Evolutionary conservation across 1,140 invertebrate species (phyloP), one percentile per base, ranked within the genome.

Genomic region (Drosophila lowei): DNA sequence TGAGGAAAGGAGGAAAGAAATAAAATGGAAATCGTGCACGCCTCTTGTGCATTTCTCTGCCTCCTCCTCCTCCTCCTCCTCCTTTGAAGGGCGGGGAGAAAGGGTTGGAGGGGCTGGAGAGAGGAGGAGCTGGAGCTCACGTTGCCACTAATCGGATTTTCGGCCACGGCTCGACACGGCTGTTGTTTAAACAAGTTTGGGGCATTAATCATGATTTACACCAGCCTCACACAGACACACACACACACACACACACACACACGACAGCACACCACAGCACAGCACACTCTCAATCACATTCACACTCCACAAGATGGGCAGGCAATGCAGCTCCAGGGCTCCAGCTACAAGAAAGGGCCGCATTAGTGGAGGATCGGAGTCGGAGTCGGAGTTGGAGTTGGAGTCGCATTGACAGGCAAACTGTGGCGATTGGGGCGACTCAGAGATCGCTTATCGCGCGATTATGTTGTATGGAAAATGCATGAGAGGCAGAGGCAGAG

Each of bases 171-270:
- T 85, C 77, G 81, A 80, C 77, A 80, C 67, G 81, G 72, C 50
- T 53, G 80, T 77, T 85, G 77, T 85, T 86, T 85, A 88, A 85
- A 85, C 81, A 85, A 86, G 81, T 85, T 85, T 85, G 64, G 65
- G 72, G 81, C 81, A 85, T 85, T 85, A 86, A 85, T 88, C 81
- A 85, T 86, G 81, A 80, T 85, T 86, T 88, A 85, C 83, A 74
- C 73, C 72, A 72, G 46, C 63, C 53, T 59, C 64, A 38, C 34
- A 38, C 0, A 38, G 0, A 38, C 34, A 52, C 61, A 62, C 42
- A 11, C 16, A 44, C 18, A 23, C 38, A 59, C 61, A 59, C 23
- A 58, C 28, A 46, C 38, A 52, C 30, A 54, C 58, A 71, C 58
- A 50, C 42, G 16, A 16, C 61, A 46, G 7, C 28, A 30, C 28